Base-by-base conservation (phyloP, 1,140 invertebrate species). In the Littorina saxatilis region DNA sequence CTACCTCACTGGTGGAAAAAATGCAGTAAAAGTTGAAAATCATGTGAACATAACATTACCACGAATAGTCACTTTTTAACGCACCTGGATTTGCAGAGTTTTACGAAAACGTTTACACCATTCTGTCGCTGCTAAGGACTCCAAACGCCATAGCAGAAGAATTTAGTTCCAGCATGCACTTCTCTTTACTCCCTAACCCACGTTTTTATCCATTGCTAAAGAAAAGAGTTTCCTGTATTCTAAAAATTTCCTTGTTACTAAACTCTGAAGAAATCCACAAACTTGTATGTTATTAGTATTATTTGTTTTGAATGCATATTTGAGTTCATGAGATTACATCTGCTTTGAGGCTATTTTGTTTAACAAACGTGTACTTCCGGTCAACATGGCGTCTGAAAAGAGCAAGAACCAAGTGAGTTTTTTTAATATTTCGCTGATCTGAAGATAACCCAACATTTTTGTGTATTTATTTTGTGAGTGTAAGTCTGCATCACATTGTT, bases 301-400 rank as follows among this genome's bases (percentile, higher is more conserved):
- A 20, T 17, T 39, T 39, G 15, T 13, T 17, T 68, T 39, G 23
- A 20, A 32, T 20, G 32, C 15, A 9, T 39, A 20, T 39, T 0
- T 68, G 39, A 39, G 1, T 3, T 68, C 15, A 13, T 13, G 4
- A 17, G 39, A 39, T 5, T 15, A 52, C 17, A 50, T 52, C n/a
- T 79, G n/a, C 68, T 66, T 79, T 27, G 40, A 13, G 23, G 32
- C 23, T 63, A 50, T 79, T 43, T 63, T 7, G 4, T 37, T 9
- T 35, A 5, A 63, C 39, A 55, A 66, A 85, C 84, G 84, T 85
- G 79, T 85, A 85, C 77, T 85, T 85, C 84, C 84, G 58, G 84
- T 75, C 20, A 79, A 82, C 66, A 82, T 82, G 84, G 84, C 81
- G 39, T 81, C 70, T 73, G 74, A 75, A 63, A 82, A 79, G 70